These are phyloP conservation scores for Pagrus major DNA, from an alignment of 2,113 vertebrate genomes.

Conservation along the genomic window DNA sequence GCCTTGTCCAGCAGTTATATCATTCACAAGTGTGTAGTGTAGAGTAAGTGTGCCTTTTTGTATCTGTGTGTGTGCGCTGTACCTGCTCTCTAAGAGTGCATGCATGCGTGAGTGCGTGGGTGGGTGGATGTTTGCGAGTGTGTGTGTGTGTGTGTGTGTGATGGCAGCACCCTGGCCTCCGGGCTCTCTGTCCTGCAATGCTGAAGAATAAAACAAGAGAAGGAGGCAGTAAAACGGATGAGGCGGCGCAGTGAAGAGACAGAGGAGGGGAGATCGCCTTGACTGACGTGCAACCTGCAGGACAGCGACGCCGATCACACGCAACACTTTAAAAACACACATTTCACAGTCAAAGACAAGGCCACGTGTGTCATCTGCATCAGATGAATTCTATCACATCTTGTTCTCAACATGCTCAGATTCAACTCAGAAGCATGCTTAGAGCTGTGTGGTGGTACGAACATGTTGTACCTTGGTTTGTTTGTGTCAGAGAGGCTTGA, in stretches of 20 bases:
- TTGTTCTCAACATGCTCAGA: background rate
- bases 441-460: background rate
- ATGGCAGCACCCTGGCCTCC: background rate
- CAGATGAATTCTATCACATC: background rate
- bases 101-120: background rate
- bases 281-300: slow-evolving; percentile 16
- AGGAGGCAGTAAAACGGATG: slow-evolving; percentile 40
- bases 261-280: background rate
- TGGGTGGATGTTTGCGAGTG: background rate
- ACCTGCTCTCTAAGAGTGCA: background rate
- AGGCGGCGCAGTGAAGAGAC: slow-evolving; percentile 13
- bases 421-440: background rate
- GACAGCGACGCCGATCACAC: slow-evolving; percentile 15
- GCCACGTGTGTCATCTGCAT: slow-evolving; percentile 4
- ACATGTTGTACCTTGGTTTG: background rate
- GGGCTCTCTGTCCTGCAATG: slow-evolving; percentile 5
- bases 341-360: slow-evolving; percentile 19
- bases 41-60: background rate
- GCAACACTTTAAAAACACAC: slow-evolving; percentile 13
- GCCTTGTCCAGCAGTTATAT: background rate
- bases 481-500: background rate
- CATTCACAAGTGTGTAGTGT: background rate
- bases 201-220: slow-evolving; percentile 34
- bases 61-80: background rate
- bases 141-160: background rate